A percentile compares a stretch with the other conserved stretches of the same genome.
phyloP scores from a whole-genome alignment of 2,113 vertebrate genomes.

The Globicephala melas region DNA sequence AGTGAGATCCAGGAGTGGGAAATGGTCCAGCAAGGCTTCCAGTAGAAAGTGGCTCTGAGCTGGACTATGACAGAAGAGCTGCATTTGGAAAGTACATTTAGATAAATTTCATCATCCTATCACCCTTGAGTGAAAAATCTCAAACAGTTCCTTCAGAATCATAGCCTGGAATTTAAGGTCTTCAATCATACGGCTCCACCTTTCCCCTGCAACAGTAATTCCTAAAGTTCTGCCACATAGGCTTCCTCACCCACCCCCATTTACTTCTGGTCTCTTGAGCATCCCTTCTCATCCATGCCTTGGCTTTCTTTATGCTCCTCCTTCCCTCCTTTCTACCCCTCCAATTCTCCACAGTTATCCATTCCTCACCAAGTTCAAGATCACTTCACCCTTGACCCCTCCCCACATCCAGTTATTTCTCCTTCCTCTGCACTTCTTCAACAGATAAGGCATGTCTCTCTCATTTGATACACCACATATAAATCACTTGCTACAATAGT shows the following conservation, averaged over 20 bases:
- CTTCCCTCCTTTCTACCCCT: not conserved
- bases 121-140: not conserved
- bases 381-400: not conserved
- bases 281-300: not conserved
- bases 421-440: not conserved
- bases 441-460: not conserved
- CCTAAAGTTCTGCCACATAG: not conserved
- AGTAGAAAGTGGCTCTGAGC: not conserved
- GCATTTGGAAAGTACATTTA: conserved; percentile 13
- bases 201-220: not conserved
- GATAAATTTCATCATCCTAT: not conserved
- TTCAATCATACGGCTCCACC: not conserved
- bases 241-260: not conserved
- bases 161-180: not conserved
- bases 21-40: not conserved
- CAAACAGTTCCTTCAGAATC: not conserved
- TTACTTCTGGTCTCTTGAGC: not conserved
- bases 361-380: not conserved
- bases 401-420: not conserved
- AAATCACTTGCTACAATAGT: not conserved
- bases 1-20: not conserved
- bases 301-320: not conserved
- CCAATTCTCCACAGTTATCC: not conserved
- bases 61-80: not conserved
- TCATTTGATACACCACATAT: not conserved